phyloP scores from a whole-genome alignment of 2,113 vertebrate species.

The Poeciliopsis turrubarensis region DNA sequence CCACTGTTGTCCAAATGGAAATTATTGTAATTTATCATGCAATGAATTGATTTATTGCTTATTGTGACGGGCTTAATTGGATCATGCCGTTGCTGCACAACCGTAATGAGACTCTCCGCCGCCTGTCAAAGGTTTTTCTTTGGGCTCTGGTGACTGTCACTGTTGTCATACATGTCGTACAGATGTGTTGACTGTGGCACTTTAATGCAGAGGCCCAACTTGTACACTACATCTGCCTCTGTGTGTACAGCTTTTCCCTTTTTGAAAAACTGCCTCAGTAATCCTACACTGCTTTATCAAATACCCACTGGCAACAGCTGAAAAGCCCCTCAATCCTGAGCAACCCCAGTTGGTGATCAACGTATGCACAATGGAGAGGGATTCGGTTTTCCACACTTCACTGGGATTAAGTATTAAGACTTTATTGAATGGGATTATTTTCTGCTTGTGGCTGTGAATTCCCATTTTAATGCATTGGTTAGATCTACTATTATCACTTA shows the following conservation, averaged over 20 bases:
- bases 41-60: too few relatives aligned
- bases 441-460: constrained; percentile 6
- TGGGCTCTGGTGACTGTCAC: too few relatives aligned
- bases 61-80: too few relatives aligned
- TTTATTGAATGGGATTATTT: constrained; percentile 45
- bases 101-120: too few relatives aligned
- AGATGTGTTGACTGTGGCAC: too few relatives aligned
- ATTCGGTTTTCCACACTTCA: constrained; percentile 18
- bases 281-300: neutral
- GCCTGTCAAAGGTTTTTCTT: too few relatives aligned
- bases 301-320: neutral
- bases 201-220: too few relatives aligned
- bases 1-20: too few relatives aligned
- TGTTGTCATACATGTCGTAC: too few relatives aligned
- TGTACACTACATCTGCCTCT: neutral
- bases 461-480: constrained; percentile 26
- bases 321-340: neutral
- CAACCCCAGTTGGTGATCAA: neutral
- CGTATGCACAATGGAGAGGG: neutral
- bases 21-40: too few relatives aligned
- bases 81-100: too few relatives aligned
- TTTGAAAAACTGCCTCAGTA: neutral
- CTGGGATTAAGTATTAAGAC: constrained; percentile 37
- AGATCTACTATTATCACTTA: constrained; percentile 7
- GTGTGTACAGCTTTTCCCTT: neutral